These are phyloP conservation scores for Cyanoderma ruficeps DNA, from an alignment of 2,113 vertebrate genomes.

Conservation along the genomic window DNA sequence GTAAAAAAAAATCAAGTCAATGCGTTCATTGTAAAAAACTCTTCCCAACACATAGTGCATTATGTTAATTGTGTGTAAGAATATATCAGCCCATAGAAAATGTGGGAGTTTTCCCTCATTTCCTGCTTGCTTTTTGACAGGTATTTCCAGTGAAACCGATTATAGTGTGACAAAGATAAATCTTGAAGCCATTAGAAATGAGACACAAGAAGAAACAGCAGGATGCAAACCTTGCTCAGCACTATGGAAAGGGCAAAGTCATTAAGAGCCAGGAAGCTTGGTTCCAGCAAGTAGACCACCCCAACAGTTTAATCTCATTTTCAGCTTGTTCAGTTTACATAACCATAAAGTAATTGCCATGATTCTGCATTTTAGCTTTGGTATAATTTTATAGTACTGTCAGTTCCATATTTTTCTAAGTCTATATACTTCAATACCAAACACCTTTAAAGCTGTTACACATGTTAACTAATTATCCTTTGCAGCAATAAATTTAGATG, in stretches of 20 bases:
- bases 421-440: neutral
- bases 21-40: neutral
- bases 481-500: neutral
- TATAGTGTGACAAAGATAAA: neutral
- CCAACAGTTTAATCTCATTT: neutral
- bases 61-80: neutral
- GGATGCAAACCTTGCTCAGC: neutral
- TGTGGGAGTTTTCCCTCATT: neutral
- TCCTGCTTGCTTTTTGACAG: neutral
- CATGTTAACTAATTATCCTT: neutral
- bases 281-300: neutral
- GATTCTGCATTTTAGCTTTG: neutral
- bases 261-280: neutral
- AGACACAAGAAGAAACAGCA: neutral
- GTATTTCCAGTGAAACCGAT: neutral
- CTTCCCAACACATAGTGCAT: neutral
- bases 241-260: slow-evolving; percentile 9
- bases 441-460: neutral
- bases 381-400: neutral
- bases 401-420: neutral
- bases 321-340: neutral
- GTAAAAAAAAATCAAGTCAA: neutral
- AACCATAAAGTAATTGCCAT: neutral
- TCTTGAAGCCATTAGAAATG: neutral
- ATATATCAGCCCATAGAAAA: neutral